Conservation (phyloP, 2,888 invertebrate species). For the Drosophila yooni region DNA sequence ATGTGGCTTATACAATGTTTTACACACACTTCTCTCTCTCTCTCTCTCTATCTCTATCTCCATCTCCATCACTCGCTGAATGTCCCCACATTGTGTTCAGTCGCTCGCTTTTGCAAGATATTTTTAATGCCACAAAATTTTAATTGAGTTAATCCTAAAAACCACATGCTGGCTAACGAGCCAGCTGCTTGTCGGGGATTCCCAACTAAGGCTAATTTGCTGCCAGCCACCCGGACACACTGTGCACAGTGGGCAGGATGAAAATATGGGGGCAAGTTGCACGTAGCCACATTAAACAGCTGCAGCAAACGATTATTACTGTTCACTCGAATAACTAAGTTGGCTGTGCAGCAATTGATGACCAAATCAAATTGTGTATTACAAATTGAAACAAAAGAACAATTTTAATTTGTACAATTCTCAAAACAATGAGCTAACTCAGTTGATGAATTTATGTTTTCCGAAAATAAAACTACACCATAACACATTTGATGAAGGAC, state of each 20-base stretch:
- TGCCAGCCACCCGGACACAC: neutral
- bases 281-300: constrained; percentile 55
- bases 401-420: neutral
- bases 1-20: constrained; percentile 51
- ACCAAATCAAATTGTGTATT: neutral
- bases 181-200: constrained; percentile 50
- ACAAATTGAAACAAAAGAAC: constrained; percentile 14
- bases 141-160: constrained; percentile 77
- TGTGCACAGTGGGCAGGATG: constrained; percentile 3
- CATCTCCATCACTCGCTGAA: neutral
- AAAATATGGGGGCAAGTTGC: neutral
- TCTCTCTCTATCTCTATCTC: constrained; percentile 27
- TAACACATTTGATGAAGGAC: constrained; percentile 3
- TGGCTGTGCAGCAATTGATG: constrained; percentile 42
- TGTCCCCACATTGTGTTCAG: constrained; percentile 21
- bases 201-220: constrained; percentile 55
- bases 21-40: constrained; percentile 3
- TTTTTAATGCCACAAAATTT: constrained; percentile 75
- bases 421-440: too few species aligned
- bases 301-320: constrained; percentile 72
- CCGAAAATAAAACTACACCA: neutral
- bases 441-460: neutral
- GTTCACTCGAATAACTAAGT: constrained; percentile 56
- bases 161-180: constrained; percentile 78
- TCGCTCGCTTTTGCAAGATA: constrained; percentile 54